Evolutionary conservation across 1,140 invertebrate genomes (phyloP).

Genomic region (Calliopsis andreniformis): DNA sequence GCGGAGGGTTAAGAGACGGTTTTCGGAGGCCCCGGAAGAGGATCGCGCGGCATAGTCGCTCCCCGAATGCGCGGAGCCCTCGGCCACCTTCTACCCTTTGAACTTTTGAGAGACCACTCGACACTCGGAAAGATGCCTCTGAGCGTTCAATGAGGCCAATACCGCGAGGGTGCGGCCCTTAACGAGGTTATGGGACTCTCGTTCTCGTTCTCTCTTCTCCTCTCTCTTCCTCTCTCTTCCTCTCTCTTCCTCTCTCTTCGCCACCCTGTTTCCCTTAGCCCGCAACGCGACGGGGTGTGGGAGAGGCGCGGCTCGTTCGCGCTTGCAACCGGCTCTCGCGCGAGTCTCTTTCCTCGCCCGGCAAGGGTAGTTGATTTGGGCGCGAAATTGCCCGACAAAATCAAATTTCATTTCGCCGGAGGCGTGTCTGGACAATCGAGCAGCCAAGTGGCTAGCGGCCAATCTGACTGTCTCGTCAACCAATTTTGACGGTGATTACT

Average conservation of each 20-base stretch:
- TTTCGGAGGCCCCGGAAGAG: constrained; percentile 23
- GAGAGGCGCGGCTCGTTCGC: background rate
- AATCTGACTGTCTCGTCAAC: constrained; percentile 78
- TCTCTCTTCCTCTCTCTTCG: too few species aligned
- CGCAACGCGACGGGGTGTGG: too few species aligned
- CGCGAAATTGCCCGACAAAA: constrained; percentile 81
- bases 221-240: constrained; percentile 20
- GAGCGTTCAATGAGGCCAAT: constrained; percentile 75
- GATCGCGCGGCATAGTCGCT: constrained; percentile 12
- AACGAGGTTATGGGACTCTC: constrained; percentile 73
- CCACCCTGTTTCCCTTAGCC: background rate
- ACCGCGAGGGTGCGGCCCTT: constrained; percentile 74
- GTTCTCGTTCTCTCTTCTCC: constrained; percentile 19
- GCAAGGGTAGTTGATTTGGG: constrained; percentile 75
- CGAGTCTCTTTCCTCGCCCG: constrained; percentile 26
- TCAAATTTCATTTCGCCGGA: constrained; percentile 81
- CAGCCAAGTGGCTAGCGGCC: constrained; percentile 76
- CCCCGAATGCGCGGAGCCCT: constrained; percentile 36
- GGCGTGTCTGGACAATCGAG: constrained; percentile 82
- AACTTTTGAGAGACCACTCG: constrained; percentile 69
- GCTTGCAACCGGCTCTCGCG: background rate
- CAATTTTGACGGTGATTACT: constrained; percentile 80
- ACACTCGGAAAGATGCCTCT: constrained; percentile 68
- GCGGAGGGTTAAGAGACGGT: constrained; percentile 14
- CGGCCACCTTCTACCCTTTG: constrained; percentile 56